These are phyloP conservation scores for Standfussiana lucernea DNA, from an alignment of 2,888 invertebrate species.

Conservation along the genomic window DNA sequence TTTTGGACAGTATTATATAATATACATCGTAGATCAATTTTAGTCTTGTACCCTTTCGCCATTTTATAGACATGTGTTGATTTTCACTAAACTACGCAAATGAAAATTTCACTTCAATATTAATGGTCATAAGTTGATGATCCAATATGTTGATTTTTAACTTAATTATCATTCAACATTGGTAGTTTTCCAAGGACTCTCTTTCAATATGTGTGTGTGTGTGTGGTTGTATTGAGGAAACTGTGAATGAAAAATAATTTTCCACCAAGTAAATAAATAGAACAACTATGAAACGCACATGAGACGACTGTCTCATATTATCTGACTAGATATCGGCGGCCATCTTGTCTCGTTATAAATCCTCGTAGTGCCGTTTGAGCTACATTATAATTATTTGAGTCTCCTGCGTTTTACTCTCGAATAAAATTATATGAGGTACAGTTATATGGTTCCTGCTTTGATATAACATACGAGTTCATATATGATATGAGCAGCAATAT, in stretches of 20 bases:
- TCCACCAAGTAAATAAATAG: not conserved
- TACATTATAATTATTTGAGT: conserved; percentile 30
- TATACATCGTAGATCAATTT: not conserved
- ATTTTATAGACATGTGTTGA: not conserved
- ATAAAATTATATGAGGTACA: conserved; percentile 17
- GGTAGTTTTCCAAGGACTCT: not conserved
- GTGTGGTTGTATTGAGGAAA: not conserved
- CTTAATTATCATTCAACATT: not conserved
- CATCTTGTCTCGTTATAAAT: conserved; percentile 48
- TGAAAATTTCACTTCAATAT: too few species aligned
- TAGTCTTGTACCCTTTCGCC: not conserved
- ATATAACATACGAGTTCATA: not conserved
- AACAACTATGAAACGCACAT: not conserved
- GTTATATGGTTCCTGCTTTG: not conserved
- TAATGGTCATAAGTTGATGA: too few species aligned
- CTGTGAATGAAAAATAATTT: not conserved
- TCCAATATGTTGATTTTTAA: not conserved
- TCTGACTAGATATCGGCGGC: conserved; percentile 26
- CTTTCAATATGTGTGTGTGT: too few species aligned
- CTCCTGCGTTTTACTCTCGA: conserved; percentile 24
- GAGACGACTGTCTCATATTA: too few species aligned
- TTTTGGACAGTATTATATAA: not conserved
- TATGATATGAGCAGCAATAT: not conserved
- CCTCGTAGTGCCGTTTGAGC: conserved; percentile 8
- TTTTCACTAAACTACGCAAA: too few species aligned